Evolutionary conservation across 2,797 vertebrate genomes (phyloP).

Genomic region (Philypnodon macrostomus): DNA sequence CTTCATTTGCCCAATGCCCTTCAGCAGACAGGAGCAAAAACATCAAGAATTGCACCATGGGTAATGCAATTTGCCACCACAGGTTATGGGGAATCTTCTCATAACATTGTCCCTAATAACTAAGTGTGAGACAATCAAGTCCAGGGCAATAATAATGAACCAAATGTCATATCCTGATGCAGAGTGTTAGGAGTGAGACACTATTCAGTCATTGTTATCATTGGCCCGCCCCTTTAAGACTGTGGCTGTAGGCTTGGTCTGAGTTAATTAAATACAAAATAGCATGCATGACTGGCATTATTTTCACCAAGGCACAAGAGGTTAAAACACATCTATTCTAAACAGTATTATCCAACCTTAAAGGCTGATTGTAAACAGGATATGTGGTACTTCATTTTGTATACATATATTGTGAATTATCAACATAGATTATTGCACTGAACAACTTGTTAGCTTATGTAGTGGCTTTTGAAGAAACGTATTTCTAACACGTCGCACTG

Average conservation of each 20-base stretch:
- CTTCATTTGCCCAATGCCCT: slow-evolving; percentile 47
- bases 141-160: not conserved
- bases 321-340: too few species aligned
- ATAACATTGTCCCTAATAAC: not conserved
- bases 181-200: not conserved
- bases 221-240: not conserved
- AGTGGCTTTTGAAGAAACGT: not conserved
- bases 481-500: slow-evolving; percentile 8
- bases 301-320: too few species aligned
- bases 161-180: not conserved
- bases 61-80: slow-evolving; percentile 10
- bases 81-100: slow-evolving; percentile 11
- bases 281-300: too few species aligned
- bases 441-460: too few species aligned
- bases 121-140: slow-evolving; percentile 1
- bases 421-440: too few species aligned
- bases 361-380: too few species aligned
- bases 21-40: slow-evolving; percentile 17
- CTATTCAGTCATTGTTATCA: not conserved
- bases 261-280: too few species aligned
- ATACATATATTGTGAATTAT: too few species aligned
- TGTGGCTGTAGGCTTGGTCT: not conserved
- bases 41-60: slow-evolving; percentile 20
- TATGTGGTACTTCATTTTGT: too few species aligned
- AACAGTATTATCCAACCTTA: too few species aligned